Conservation (phyloP, 2,113 vertebrate species). For the Morone saxatilis region DNA sequence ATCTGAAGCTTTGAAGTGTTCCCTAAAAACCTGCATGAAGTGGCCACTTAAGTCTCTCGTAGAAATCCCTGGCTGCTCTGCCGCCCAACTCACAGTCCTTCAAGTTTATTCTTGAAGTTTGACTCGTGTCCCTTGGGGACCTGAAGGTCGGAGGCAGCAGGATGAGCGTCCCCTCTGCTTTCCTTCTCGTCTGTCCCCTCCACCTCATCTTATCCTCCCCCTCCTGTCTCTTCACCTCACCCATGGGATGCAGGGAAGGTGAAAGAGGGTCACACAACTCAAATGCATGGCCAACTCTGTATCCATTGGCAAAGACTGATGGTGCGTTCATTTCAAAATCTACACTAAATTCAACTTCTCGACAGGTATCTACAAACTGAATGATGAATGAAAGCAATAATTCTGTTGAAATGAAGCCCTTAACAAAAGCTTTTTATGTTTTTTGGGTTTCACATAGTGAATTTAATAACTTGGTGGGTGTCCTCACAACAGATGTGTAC, state of each 20-base stretch:
- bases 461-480: conserved; percentile 27
- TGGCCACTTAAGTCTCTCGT: conserved; percentile 43
- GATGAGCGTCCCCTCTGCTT: conserved; percentile 45
- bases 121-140: conserved; percentile 69
- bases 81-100: conserved; percentile 58
- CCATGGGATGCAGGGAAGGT: conserved; percentile 69
- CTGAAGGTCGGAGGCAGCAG: conserved; percentile 55
- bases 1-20: conserved; percentile 27
- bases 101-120: conserved; percentile 68
- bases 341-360: conserved; percentile 24
- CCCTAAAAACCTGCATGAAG: conserved; percentile 30
- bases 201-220: not conserved
- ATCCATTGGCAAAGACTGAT: conserved; percentile 24
- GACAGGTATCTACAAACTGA: conserved; percentile 10
- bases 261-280: conserved; percentile 63
- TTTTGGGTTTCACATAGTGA: not conserved
- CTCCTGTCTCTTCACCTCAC: conserved; percentile 61
- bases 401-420: conserved; percentile 23
- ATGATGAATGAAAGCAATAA: conserved; percentile 44
- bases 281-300: conserved; percentile 64
- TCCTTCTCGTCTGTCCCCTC: conserved; percentile 23
- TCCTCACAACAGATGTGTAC: conserved; percentile 21
- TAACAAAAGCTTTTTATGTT: not conserved
- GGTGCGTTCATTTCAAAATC: conserved; percentile 47
- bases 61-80: conserved; percentile 40